Percentiles rank a stretch among this genome's conserved stretches.
These are phyloP conservation scores for Chrysolina oricalcia DNA, from an alignment of 2,888 invertebrate genomes.

Conservation along the genomic window DNA sequence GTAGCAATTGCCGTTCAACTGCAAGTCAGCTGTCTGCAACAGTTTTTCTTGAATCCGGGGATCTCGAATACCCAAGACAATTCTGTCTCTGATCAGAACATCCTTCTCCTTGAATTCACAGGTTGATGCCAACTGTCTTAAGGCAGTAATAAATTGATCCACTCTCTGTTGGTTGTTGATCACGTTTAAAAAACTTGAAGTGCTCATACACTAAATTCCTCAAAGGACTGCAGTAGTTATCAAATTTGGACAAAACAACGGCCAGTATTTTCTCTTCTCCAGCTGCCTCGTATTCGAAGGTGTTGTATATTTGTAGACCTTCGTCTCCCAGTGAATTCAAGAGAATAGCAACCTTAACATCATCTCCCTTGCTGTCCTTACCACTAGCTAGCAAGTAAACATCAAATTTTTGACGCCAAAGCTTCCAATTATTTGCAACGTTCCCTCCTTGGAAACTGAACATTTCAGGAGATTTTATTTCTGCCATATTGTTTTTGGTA, in stretches of 20 bases:
- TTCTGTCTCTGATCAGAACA: slow-evolving; percentile 35
- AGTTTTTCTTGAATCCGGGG: slow-evolving; percentile 33
- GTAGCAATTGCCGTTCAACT: slow-evolving; percentile 33
- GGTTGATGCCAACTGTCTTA: slow-evolving; percentile 45
- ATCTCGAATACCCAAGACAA: slow-evolving; percentile 40
- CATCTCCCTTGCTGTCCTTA: slow-evolving; percentile 17
- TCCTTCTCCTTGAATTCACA: slow-evolving; percentile 52
- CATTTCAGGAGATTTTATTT: background rate
- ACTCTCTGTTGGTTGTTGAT: slow-evolving; percentile 46
- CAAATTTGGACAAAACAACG: slow-evolving; percentile 42
- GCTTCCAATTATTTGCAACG: slow-evolving; percentile 23
- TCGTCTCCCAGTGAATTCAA: slow-evolving; percentile 34
- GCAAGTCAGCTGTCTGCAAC: slow-evolving; percentile 28
- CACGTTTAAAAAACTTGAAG: slow-evolving; percentile 54
- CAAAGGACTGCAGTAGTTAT: slow-evolving; percentile 49
- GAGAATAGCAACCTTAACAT: slow-evolving; percentile 34
- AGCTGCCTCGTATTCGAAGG: slow-evolving; percentile 34
- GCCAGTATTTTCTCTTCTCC: slow-evolving; percentile 36
- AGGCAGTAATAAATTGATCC: slow-evolving; percentile 49
- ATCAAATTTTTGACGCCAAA: slow-evolving; percentile 35
- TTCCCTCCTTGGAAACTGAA: background rate
- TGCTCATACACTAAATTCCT: slow-evolving; percentile 53
- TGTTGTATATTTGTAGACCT: slow-evolving; percentile 39
- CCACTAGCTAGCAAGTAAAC: slow-evolving; percentile 33
- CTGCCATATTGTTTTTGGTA: background rate